Conservation (phyloP, 2,888 invertebrate species). For the Tenthredo mesomela region DNA sequence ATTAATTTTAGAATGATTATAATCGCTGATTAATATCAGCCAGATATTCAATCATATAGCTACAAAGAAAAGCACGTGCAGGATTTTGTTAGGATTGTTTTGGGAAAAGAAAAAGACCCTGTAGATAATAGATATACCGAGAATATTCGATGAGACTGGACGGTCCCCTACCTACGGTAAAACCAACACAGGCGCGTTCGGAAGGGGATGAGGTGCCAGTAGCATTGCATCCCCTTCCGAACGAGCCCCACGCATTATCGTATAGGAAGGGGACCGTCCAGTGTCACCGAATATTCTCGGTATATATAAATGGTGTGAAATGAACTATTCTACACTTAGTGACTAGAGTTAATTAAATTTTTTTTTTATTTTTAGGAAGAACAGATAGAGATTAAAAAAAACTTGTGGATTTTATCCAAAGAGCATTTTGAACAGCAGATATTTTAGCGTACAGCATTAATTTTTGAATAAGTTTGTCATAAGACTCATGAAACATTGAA, state of each 20-base stretch:
- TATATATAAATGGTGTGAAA: neutral
- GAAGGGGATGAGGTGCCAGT: too few species aligned
- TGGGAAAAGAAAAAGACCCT: slow-evolving; percentile 4
- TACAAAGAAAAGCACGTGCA: neutral
- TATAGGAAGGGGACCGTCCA: too few species aligned
- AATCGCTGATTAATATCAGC: neutral
- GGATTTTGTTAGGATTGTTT: neutral
- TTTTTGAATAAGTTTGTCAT: neutral
- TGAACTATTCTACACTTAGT: neutral
- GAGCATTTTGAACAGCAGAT: neutral
- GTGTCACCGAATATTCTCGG: too few species aligned
- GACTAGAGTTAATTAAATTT: neutral
- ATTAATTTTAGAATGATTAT: neutral
- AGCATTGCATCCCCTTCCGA: too few species aligned
- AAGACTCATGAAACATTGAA: too few species aligned
- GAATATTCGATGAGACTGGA: too few species aligned
- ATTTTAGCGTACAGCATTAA: neutral
- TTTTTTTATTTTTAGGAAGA: neutral
- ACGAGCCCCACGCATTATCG: too few species aligned
- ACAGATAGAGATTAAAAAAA: neutral
- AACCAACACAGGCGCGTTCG: too few species aligned
- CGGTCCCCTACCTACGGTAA: too few species aligned
- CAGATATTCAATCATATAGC: neutral
- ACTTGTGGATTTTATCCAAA: neutral
- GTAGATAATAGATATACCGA: too few species aligned